Evolutionary conservation across 2,113 vertebrate genomes (phyloP).

Genomic region (Semicossyphus pulcher): DNA sequence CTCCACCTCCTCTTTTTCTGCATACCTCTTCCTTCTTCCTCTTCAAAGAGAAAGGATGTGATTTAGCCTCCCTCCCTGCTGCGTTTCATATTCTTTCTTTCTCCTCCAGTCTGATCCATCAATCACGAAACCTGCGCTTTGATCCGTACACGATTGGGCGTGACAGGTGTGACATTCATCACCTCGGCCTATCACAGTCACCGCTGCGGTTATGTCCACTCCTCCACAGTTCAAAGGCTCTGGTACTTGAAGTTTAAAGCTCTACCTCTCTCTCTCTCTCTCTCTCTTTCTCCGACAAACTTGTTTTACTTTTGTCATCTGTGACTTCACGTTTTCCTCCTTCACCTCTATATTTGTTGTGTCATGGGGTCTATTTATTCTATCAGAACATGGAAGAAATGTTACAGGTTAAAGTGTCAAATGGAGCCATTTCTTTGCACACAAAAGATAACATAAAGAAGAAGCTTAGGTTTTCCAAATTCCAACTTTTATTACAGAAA

Average conservation of each 20-base stretch:
- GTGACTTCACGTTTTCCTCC: slow-evolving; percentile 6
- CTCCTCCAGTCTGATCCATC: slow-evolving; percentile 44
- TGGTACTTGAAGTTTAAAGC: slow-evolving; percentile 20
- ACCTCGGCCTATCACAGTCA: slow-evolving; percentile 44
- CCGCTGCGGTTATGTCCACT: slow-evolving; percentile 7
- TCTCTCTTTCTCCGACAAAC: not conserved
- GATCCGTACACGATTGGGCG: slow-evolving; percentile 46
- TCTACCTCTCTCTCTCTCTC: slow-evolving; percentile 1
- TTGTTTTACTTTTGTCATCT: slow-evolving; percentile 2
- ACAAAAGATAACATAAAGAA: no score
- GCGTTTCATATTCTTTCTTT: slow-evolving; percentile 45
- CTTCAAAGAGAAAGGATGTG: slow-evolving; percentile 56
- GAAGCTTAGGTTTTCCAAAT: no score
- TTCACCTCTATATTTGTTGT: slow-evolving; percentile 6
- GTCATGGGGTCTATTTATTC: not conserved
- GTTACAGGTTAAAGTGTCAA: not conserved
- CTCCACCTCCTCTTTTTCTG: slow-evolving; percentile 26
- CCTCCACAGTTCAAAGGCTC: slow-evolving; percentile 39
- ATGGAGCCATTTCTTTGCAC: not conserved
- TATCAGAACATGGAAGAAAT: slow-evolving; percentile 9
- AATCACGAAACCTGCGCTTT: slow-evolving; percentile 43
- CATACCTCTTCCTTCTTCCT: slow-evolving; percentile 16
- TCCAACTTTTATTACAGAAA: no score
- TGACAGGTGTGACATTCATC: slow-evolving; percentile 44
- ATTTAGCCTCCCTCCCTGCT: slow-evolving; percentile 28